Base-by-base conservation (phyloP, 2,888 invertebrate species). In the Muschampia plurimacula region DNA sequence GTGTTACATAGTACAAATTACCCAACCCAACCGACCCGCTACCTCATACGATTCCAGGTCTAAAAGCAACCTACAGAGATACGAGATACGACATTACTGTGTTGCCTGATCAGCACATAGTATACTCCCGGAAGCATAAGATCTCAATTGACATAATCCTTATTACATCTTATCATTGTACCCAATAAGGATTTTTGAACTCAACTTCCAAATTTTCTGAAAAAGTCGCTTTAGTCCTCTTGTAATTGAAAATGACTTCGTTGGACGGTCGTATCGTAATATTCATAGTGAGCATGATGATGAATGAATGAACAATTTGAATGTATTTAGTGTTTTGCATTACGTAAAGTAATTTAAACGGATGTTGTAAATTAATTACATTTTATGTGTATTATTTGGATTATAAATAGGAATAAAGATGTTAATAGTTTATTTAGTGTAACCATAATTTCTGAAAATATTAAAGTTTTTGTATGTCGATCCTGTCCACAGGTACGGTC, bases 21-120 rank as follows among this genome's bases (percentile, higher is more conserved):
- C 28, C 60, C 8, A 49, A 41, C 46, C 62, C 36, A 69, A 69
- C 49, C 68, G 41, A 68, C 22, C 68, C 68, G 36, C 68, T 69
- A 69, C 62, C 68, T 69, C 68, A 69, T 69, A 59, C 28, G 49
- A 69, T 69, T 49, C 49, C 68, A 60, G 68, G 59, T 68, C 67
- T 67, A 36, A 55, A 13, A 12, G 66, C 15, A 22, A 44, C n/a
- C 44, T n/a, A 41, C 39, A 44, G 22, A 44, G 63, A 22, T 22
- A 32, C 4, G 59, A 28, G 12, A 9, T 12, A 46, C 3, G 2
- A 46, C 46, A 22, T 22, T 13, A 10, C 7, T 46, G 46, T 12
- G 46, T 46, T 46, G 9, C n/a, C n/a, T n/a, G 52, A 15, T 10
- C 52, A n/a, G 5, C 15, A 52, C 46, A 13, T 46, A 12, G 3